A percentile compares a stretch with the other conserved stretches of the same genome.
These are phyloP conservation scores for Rhizomys pruinosus DNA, from an alignment of 2,113 vertebrate genomes.

Conservation along the genomic window DNA sequence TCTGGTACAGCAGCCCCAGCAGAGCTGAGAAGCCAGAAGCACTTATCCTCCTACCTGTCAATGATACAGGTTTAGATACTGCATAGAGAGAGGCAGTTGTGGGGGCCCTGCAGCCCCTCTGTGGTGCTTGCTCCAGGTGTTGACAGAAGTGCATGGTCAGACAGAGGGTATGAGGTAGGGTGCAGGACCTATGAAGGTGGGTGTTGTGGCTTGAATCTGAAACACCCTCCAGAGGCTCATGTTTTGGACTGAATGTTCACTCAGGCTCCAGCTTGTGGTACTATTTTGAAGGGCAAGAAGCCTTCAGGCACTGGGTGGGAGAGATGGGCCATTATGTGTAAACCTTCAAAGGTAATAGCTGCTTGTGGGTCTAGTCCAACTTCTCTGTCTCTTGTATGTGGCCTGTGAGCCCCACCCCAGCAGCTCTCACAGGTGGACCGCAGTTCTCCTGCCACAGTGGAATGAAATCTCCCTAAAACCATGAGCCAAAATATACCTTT, in stretches of 20 bases:
- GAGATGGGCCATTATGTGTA: not conserved
- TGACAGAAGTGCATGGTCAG: not conserved
- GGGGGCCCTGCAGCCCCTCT: too few species aligned
- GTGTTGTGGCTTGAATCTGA: too few species aligned
- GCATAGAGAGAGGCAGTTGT: not conserved
- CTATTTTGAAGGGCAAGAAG: not conserved
- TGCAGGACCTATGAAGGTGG: not conserved
- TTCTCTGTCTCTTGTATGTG: not conserved
- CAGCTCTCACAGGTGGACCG: not conserved
- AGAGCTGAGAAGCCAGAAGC: not conserved
- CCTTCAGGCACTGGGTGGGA: not conserved
- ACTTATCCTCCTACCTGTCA: not conserved
- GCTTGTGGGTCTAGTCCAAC: not conserved
- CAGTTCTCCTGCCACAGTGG: not conserved
- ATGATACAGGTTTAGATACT: too few species aligned
- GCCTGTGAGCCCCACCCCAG: not conserved
- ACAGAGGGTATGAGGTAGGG: not conserved
- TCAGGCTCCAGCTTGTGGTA: not conserved
- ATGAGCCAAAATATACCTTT: not conserved
- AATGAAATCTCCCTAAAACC: not conserved
- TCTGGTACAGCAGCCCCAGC: not conserved
- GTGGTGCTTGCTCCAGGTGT: too few species aligned
- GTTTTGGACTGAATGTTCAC: too few species aligned
- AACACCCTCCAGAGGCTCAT: too few species aligned
- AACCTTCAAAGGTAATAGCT: not conserved